Evolutionary conservation across 2,888 invertebrate species (phyloP), one percentile per base, ranked within the genome.

Genomic region (Harpagoxenus sublaevis): DNA sequence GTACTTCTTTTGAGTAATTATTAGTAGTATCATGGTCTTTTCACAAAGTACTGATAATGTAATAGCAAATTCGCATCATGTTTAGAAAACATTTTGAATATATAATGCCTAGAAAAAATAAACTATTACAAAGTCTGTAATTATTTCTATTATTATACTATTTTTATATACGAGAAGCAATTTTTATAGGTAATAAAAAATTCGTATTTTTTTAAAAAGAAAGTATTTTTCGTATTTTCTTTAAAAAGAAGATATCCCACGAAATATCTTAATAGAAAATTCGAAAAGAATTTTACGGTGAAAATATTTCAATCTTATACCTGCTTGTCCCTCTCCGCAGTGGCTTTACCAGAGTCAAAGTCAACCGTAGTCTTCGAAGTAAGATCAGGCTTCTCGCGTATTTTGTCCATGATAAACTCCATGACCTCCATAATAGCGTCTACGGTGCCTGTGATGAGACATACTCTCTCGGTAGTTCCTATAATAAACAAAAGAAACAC

Each of bases 401-500:
- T 99, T 96, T 99, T 99, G 93, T 99, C 98, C 97, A 98, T 98
- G 93, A 99, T 98, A 95, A 99, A 98, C 94, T 98, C 98, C 95
- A 99, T 96, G 89, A 98, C 98, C 91, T 97, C 97, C 97, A 99
- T 97, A 94, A 99, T 98, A 92, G 98, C 98, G 79, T 98, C 98
- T 85, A 98, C 97, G 86, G 97, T 98, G 87, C 99, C 99, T 57
- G 98, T 98, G 95, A 99, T 98, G 90, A 99, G 96, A 95, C 99
- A 99, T 84, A 99, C 98, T 89, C 99, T 97, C 95, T 99, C 99
- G 89, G 98, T 97, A 91, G 99, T 99, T 93, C 98, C 98, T 98
- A 95, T 1, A 95, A 95, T 79, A n/a, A 15, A 75, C 45, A n/a
- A 62, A 57, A 8, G 4, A 60, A 31, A 74, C 31, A 74, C 31